Conservation (phyloP, 2,113 vertebrate genomes). For the Illadopsis cleaveri region DNA sequence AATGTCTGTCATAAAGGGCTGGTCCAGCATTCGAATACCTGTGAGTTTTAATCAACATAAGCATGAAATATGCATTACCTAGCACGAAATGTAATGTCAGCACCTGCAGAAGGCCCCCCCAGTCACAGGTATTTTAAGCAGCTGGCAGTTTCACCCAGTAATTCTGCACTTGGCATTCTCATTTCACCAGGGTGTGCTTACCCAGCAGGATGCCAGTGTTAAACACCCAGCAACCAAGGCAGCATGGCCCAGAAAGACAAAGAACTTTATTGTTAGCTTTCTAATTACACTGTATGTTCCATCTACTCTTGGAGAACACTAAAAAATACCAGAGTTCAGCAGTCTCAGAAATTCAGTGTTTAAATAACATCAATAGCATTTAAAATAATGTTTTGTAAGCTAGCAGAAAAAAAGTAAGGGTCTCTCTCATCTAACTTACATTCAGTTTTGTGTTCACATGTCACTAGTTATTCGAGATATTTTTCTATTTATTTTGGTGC, state of each 20-base stretch:
- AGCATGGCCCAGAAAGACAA: background rate
- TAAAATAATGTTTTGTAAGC: background rate
- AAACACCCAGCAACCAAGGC: background rate
- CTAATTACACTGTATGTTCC: background rate
- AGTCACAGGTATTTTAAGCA: background rate
- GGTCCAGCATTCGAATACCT: slow-evolving; percentile 98
- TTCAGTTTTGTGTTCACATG: background rate
- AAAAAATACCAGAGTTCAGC: background rate
- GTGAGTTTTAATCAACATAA: background rate
- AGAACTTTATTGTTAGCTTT: background rate
- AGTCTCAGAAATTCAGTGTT: background rate
- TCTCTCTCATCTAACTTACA: background rate
- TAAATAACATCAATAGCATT: background rate
- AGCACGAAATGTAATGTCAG: background rate
- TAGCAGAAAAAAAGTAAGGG: background rate
- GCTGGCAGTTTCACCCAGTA: background rate
- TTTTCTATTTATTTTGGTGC: slow-evolving; percentile 7
- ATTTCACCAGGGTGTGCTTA: background rate
- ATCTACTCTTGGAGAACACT: background rate
- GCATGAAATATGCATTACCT: background rate
- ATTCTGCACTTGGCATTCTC: background rate
- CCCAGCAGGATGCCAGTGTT: background rate
- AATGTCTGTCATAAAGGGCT: slow-evolving; percentile 98
- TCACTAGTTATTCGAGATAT: background rate
- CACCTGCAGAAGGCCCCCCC: background rate